phyloP scores from a whole-genome alignment of 2,113 vertebrate genomes.

The Rhynchomys soricoides region DNA sequence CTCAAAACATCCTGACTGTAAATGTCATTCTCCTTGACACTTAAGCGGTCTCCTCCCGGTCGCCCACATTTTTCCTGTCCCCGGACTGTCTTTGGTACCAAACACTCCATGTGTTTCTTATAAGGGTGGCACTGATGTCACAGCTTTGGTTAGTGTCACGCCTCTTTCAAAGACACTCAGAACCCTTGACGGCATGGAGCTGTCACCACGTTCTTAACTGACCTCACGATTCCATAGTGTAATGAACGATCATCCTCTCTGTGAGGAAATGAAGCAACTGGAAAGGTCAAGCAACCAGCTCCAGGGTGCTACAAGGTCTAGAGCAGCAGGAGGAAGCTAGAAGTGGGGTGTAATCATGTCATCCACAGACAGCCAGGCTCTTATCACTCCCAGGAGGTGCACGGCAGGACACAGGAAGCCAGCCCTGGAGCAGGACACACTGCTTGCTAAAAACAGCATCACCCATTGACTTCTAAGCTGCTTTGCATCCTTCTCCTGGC shows the following conservation, averaged over 20 bases:
- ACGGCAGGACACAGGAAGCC: neutral
- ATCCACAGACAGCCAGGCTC: fast-evolving
- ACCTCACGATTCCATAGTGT: conserved; percentile 68
- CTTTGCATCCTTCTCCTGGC: neutral
- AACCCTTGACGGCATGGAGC: neutral
- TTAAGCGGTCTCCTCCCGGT: neutral
- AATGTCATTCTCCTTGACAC: conserved; percentile 34
- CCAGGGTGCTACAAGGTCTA: conserved; percentile 16
- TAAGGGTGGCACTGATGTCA: conserved; percentile 13
- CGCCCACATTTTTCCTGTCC: conserved; percentile 69
- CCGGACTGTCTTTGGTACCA: neutral
- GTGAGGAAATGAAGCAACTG: neutral
- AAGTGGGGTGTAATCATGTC: neutral
- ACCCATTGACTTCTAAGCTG: neutral
- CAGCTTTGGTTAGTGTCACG: neutral
- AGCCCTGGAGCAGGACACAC: fast-evolving
- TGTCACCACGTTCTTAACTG: conserved; percentile 46
- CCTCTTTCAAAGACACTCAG: conserved; percentile 29
- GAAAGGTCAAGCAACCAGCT: conserved; percentile 8
- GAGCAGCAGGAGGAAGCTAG: neutral
- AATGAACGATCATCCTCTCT: conserved; percentile 49
- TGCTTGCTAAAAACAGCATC: neutral
- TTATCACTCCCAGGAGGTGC: fast-evolving
- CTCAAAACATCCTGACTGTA: conserved; percentile 23
- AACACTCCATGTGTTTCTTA: conserved; percentile 60